phyloP scores from a whole-genome alignment of 2,888 invertebrate species.

The Auanema freiburgensis region DNA sequence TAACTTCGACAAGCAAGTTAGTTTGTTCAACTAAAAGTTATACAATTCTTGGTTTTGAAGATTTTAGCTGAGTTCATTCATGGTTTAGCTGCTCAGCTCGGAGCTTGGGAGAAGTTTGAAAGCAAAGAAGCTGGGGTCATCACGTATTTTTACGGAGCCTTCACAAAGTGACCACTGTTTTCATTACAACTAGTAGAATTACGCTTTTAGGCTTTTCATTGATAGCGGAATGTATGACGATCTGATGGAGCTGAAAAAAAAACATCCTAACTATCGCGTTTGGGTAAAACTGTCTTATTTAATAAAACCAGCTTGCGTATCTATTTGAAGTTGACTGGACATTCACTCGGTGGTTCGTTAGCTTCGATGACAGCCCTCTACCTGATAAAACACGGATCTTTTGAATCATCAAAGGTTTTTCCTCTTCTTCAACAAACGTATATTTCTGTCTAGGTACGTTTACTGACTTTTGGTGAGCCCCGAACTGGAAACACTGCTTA shows the following conservation, averaged over 20 bases:
- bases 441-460: conserved; percentile 21
- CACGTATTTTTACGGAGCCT: conserved; percentile 62
- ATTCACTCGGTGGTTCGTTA: conserved; percentile 60
- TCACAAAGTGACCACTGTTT: conserved; percentile 26
- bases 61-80: conserved; percentile 59
- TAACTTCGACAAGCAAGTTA: conserved; percentile 56
- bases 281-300: conserved; percentile 48
- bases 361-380: conserved; percentile 63
- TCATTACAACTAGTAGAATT: too few relatives aligned
- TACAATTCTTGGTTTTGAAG: conserved; percentile 16
- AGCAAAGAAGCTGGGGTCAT: conserved; percentile 58
- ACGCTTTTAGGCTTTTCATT: conserved; percentile 43
- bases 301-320: background rate
- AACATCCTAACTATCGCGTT: conserved; percentile 57
- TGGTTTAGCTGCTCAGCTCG: conserved; percentile 60
- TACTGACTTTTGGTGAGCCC: conserved; percentile 64
- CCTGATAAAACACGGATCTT: conserved; percentile 51
- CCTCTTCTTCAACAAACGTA: too few relatives aligned
- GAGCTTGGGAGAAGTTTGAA: conserved; percentile 63
- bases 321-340: conserved; percentile 54
- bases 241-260: conserved; percentile 54
- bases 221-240: conserved; percentile 61
- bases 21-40: conserved; percentile 13
- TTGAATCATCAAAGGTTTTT: conserved; percentile 52
- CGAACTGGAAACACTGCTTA: conserved; percentile 62